phyloP scores from a whole-genome alignment of 2,113 vertebrate genomes.

The Pteruthius melanotis region DNA sequence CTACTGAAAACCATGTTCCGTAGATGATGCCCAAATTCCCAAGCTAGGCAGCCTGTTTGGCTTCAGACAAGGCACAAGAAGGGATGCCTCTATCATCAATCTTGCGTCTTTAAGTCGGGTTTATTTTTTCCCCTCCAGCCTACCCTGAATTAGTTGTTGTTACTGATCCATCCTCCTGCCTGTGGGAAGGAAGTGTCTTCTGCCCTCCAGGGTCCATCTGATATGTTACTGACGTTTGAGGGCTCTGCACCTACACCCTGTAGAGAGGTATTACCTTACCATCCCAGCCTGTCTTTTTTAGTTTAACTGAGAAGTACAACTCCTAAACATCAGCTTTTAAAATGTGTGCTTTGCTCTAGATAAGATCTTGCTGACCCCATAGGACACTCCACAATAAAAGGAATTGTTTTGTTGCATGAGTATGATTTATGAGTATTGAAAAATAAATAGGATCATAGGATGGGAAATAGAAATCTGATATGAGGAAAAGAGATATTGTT shows the following conservation, averaged over 20 bases:
- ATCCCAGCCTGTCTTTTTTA: not conserved
- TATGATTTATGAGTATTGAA: constrained; percentile 18
- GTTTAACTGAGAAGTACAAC: not conserved
- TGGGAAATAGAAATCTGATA: not conserved
- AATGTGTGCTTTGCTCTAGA: not conserved
- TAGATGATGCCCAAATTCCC: not conserved
- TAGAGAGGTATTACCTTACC: not conserved
- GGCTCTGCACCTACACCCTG: not conserved
- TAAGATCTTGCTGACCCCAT: constrained; percentile 1
- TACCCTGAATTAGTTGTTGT: not conserved
- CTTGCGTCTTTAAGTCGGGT: not conserved
- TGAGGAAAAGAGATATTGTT: not conserved
- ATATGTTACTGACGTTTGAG: not conserved
- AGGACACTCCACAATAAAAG: not conserved
- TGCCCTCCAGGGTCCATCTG: not conserved
- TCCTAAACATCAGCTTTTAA: not conserved
- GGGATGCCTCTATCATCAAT: not conserved
- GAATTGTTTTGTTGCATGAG: not conserved
- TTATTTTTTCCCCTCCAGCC: not conserved
- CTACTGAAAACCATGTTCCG: not conserved
- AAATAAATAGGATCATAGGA: not conserved
- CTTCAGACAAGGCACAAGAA: not conserved
- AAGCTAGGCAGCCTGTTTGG: not conserved
- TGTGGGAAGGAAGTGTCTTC: not conserved
- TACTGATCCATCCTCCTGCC: not conserved